A percentile compares a stretch with the other conserved stretches of the same genome.
Evolutionary conservation across 2,113 vertebrate species (phyloP).

Genomic region (Gobiocypris rarus): DNA sequence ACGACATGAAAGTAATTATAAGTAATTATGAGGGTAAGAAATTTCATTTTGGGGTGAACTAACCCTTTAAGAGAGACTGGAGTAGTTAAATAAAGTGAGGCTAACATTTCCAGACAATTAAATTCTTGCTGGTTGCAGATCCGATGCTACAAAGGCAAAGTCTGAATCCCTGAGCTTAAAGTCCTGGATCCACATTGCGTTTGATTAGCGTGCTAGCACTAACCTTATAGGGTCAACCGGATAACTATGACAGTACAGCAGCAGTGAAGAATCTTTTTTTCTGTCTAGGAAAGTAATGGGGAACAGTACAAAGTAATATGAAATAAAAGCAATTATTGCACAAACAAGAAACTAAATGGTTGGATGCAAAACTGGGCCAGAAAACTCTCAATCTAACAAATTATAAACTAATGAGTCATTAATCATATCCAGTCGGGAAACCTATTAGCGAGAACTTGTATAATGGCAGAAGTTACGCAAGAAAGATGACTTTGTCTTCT

Average conservation of each 20-base stretch:
- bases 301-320: not conserved
- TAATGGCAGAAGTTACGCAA: slow-evolving; percentile 63
- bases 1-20: too few species aligned
- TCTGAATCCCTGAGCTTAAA: slow-evolving; percentile 3
- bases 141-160: slow-evolving; percentile 25
- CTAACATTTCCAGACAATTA: not conserved
- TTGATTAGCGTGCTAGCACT: slow-evolving; percentile 32
- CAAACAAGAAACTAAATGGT: not conserved
- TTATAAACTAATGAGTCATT: slow-evolving; percentile 16
- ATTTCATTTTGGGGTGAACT: too few species aligned
- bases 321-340: not conserved
- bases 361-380: not conserved
- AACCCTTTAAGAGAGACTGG: not conserved
- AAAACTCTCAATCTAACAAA: not conserved
- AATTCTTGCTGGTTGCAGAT: not conserved
- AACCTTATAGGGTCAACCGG: slow-evolving; percentile 7
- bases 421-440: slow-evolving; percentile 48
- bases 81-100: not conserved
- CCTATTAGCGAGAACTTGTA: slow-evolving; percentile 35
- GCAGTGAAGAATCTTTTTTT: not conserved
- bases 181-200: slow-evolving; percentile 12
- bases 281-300: not conserved
- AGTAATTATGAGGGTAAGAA: too few species aligned
- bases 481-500: slow-evolving; percentile 55
- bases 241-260: slow-evolving; percentile 32